phyloP scores from a whole-genome alignment of 2,113 vertebrate genomes.

The Chitala chitala region DNA sequence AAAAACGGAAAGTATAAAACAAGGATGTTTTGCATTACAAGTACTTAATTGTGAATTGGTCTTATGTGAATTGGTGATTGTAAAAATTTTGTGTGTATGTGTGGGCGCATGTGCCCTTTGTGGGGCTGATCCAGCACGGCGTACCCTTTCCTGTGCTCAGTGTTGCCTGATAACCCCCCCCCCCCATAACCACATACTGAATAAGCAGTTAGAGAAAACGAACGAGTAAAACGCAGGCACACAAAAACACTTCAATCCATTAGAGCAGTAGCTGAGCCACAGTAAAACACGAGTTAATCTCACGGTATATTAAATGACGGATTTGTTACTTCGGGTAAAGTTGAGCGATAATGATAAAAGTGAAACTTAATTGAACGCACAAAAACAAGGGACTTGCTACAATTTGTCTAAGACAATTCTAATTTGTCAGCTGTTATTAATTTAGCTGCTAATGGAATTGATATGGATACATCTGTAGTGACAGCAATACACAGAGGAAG shows the following conservation, averaged over 20 bases:
- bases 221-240: background rate
- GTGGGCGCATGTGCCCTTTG: no score
- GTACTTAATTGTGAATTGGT: no score
- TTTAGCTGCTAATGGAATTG: slow-evolving; percentile 17
- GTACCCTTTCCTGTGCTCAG: no score
- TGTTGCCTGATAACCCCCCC: no score
- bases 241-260: background rate
- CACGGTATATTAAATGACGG: slow-evolving; percentile 14
- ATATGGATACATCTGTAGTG: slow-evolving; percentile 15
- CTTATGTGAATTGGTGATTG: no score
- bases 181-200: no score
- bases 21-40: no score
- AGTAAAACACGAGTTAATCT: slow-evolving; percentile 15
- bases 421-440: slow-evolving; percentile 21
- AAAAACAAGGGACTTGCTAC: slow-evolving; percentile 10
- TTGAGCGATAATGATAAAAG: slow-evolving; percentile 19
- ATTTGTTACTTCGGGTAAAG: slow-evolving; percentile 12
- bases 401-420: slow-evolving; percentile 24
- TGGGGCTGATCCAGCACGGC: no score
- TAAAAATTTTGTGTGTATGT: no score
- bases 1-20: no score
- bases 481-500: slow-evolving; percentile 12
- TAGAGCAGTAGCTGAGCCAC: background rate
- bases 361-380: slow-evolving; percentile 17
- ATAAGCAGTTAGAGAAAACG: no score